Conservation (phyloP, 2,888 invertebrate species). For the Leptinotarsa juncta region DNA sequence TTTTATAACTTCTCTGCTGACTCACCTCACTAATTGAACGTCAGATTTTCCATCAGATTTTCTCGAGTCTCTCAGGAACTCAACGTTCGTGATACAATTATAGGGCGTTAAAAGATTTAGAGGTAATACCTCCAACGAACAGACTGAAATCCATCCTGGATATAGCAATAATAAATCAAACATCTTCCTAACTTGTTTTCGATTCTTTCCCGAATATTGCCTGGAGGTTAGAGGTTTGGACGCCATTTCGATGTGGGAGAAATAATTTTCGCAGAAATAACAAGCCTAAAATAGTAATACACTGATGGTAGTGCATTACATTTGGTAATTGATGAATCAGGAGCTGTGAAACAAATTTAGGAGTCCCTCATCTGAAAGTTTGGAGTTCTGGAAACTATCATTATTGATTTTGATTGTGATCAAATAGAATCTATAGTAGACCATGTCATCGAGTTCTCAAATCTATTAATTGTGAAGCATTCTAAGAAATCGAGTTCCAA, state of each 20-base stretch:
- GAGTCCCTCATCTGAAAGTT: too few species aligned
- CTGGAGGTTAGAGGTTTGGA: not conserved
- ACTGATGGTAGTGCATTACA: not conserved
- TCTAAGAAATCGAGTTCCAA: too few species aligned
- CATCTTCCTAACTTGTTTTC: constrained; percentile 32
- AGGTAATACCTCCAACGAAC: constrained; percentile 44
- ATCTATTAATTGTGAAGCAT: too few species aligned
- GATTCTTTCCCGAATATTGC: constrained; percentile 20
- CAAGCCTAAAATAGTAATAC: not conserved
- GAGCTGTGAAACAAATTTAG: too few species aligned
- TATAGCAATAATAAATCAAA: constrained; percentile 46
- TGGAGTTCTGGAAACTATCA: too few species aligned
- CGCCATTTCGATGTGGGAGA: not conserved
- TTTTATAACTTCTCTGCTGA: constrained; percentile 11
- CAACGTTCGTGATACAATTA: constrained; percentile 54
- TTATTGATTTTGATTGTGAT: too few species aligned
- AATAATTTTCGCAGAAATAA: not conserved
- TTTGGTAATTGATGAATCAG: too few species aligned
- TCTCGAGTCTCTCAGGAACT: constrained; percentile 42
- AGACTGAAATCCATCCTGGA: constrained; percentile 39
- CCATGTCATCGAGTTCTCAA: too few species aligned
- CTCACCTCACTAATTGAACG: constrained; percentile 44
- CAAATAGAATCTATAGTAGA: too few species aligned
- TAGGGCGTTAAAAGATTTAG: constrained; percentile 52
- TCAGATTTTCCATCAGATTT: constrained; percentile 46